These are phyloP conservation scores for Nudaria mundana DNA, from an alignment of 2,888 invertebrate species.

Conservation along the genomic window DNA sequence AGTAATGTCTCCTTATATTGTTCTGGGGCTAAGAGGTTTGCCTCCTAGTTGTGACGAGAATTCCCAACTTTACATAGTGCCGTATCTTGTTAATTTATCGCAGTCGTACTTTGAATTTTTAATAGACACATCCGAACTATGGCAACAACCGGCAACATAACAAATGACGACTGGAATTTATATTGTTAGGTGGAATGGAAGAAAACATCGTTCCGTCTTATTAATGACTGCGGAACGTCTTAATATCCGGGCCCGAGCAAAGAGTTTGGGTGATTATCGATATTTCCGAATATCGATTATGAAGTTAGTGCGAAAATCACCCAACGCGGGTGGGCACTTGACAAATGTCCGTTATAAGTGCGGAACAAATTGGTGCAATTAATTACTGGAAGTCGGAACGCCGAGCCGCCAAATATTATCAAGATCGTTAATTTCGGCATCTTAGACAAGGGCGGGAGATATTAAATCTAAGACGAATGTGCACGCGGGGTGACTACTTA, in stretches of 20 bases:
- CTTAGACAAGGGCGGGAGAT: conserved; percentile 59
- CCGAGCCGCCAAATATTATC: conserved; percentile 79
- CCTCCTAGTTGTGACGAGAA: conserved; percentile 70
- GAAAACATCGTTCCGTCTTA: conserved; percentile 56
- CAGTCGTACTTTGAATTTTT: conserved; percentile 49
- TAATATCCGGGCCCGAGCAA: conserved; percentile 52
- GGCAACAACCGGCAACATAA: conserved; percentile 29
- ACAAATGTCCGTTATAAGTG: conserved; percentile 78
- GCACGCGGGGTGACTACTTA: conserved; percentile 34
- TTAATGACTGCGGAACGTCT: conserved; percentile 58
- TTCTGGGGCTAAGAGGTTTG: conserved; percentile 79
- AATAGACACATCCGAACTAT: conserved; percentile 31
- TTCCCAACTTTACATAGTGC: conserved; percentile 68
- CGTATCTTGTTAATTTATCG: conserved; percentile 58
- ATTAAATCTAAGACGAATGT: conserved; percentile 55
- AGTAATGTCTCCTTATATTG: conserved; percentile 80
- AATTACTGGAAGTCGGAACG: conserved; percentile 71
- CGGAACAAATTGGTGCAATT: conserved; percentile 78
- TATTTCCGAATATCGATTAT: conserved; percentile 72
- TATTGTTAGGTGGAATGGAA: conserved; percentile 37
- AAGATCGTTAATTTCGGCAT: conserved; percentile 78
- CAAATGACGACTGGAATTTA: conserved; percentile 34
- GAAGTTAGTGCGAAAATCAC: conserved; percentile 75
- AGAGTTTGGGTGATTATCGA: conserved; percentile 61
- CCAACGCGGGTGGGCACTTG: conserved; percentile 66